These are phyloP conservation scores for Brachionus koreanus DNA, from an alignment of 1,140 invertebrate species.

Conservation along the genomic window DNA sequence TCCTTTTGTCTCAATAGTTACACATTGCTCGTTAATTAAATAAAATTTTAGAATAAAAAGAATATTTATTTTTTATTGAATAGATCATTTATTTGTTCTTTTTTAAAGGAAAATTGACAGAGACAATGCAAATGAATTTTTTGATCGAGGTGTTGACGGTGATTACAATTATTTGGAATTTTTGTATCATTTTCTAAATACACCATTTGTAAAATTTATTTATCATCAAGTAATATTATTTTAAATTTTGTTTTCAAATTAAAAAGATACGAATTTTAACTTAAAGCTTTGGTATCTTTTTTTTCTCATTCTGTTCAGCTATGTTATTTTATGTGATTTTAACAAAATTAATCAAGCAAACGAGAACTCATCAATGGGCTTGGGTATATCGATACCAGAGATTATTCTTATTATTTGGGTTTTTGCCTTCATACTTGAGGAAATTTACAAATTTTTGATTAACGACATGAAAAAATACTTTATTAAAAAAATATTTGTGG, in stretches of 20 bases:
- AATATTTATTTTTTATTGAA: background rate
- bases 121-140: constrained; percentile 8
- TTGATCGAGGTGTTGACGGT: background rate
- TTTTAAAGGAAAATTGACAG: background rate
- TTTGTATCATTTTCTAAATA: constrained; percentile 30
- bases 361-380: background rate
- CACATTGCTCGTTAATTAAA: too few species aligned
- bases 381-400: constrained; percentile 30
- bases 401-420: constrained; percentile 35
- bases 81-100: background rate
- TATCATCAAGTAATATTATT: constrained; percentile 27
- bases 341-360: background rate
- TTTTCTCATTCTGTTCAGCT: constrained; percentile 24
- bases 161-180: background rate
- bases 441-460: constrained; percentile 3
- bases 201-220: constrained; percentile 5
- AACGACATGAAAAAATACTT: background rate
- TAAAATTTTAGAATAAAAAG: background rate
- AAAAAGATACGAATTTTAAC: background rate
- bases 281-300: constrained; percentile 7
- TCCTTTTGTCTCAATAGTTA: too few species aligned
- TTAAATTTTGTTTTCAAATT: background rate
- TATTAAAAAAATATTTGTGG: background rate
- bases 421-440: background rate
- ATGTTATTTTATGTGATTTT: constrained; percentile 36